Conservation (phyloP, 2,797 vertebrate species). For the Lithobates sylvaticus region DNA sequence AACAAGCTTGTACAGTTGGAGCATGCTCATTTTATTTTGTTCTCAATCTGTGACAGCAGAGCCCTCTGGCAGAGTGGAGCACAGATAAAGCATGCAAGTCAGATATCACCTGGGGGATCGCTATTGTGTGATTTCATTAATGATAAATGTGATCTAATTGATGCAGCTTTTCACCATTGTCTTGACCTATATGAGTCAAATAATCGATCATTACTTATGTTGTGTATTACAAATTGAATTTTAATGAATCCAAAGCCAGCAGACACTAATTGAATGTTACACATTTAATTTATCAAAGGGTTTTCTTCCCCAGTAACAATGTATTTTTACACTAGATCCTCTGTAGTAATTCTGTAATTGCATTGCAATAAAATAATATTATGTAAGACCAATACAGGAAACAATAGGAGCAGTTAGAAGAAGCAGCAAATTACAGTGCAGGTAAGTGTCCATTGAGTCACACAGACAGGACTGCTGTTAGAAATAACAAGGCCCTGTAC, state of each 20-base stretch:
- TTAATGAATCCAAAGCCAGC: neutral
- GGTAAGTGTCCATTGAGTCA: too few relatives aligned
- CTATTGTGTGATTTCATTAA: neutral
- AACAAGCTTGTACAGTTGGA: neutral
- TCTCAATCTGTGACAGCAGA: neutral
- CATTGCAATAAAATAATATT: neutral
- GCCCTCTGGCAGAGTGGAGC: neutral
- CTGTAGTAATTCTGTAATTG: neutral
- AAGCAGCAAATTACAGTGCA: too few relatives aligned
- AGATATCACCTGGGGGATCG: neutral
- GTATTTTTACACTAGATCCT: neutral
- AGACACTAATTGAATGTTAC: neutral
- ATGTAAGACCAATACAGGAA: too few relatives aligned
- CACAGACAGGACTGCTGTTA: too few relatives aligned
- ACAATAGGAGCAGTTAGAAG: too few relatives aligned
- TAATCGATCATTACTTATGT: neutral
- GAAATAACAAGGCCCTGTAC: too few relatives aligned
- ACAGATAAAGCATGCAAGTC: neutral
- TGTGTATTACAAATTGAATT: neutral
- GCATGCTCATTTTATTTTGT: neutral
- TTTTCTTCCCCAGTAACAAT: neutral
- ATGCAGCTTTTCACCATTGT: neutral
- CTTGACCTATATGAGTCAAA: neutral
- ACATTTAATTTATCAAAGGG: neutral
- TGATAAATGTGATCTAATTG: neutral